A percentile compares a stretch with the other conserved stretches of the same genome.
Evolutionary conservation across 92 coral and sea anemone species (phyloP).

Genomic region (Hydrozoanthus gracilis): DNA sequence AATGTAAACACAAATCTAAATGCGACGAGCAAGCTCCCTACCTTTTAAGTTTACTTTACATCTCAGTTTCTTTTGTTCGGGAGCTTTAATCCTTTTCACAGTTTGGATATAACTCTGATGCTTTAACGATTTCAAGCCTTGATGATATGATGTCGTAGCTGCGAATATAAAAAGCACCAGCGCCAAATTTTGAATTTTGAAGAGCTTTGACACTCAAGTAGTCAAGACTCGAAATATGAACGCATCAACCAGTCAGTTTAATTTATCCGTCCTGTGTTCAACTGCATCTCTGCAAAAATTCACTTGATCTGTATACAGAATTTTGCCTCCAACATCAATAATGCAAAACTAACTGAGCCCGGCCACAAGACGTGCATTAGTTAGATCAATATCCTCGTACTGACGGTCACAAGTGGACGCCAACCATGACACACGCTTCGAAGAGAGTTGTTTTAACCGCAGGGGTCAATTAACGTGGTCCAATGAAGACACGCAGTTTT

Average conservation of each 20-base stretch:
- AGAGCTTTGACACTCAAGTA: neutral
- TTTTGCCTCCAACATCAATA: neutral
- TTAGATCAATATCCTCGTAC: neutral
- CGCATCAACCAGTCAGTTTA: neutral
- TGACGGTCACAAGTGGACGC: neutral
- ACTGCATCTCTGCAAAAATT: neutral
- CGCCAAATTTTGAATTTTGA: neutral
- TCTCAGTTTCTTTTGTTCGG: conserved; percentile 13
- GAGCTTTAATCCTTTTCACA: conserved; percentile 33
- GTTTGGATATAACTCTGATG: neutral
- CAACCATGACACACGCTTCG: neutral
- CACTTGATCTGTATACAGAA: neutral
- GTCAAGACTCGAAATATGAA: too few relatives aligned
- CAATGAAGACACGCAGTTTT: conserved; percentile 16
- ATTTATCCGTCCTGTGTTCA: neutral
- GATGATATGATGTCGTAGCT: neutral
- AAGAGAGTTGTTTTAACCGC: conserved; percentile 14
- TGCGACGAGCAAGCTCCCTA: conserved; percentile 13
- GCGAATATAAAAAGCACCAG: neutral
- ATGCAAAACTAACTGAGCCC: neutral
- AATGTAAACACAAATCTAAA: conserved; percentile 35
- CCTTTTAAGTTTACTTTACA: conserved; percentile 20
- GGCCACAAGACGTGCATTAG: neutral
- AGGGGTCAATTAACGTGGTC: conserved; percentile 27
- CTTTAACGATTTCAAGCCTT: neutral